Evolutionary conservation across 2,888 invertebrate genomes (phyloP).

Genomic region (Amblyjoppa proteus): DNA sequence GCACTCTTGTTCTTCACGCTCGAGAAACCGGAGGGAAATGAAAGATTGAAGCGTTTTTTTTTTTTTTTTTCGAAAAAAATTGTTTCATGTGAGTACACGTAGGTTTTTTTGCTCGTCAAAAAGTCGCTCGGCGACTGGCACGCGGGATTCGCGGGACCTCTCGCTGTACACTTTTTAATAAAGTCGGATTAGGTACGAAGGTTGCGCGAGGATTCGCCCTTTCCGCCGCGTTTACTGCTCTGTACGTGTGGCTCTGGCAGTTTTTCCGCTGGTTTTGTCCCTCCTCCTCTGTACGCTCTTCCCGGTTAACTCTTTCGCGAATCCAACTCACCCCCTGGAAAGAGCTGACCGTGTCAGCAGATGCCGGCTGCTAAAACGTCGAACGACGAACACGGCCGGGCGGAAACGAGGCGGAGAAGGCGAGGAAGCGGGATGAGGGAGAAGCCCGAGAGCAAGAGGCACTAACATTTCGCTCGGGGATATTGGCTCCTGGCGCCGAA

Average conservation of each 20-base stretch:
- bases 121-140: neutral
- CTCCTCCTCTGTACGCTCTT: conserved; percentile 43
- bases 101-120: neutral
- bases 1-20: conserved; percentile 21
- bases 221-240: conserved; percentile 61
- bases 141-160: neutral
- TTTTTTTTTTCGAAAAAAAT: neutral
- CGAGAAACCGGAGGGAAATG: neutral
- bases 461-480: conserved; percentile 67
- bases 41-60: neutral
- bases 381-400: conserved; percentile 64
- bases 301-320: conserved; percentile 47
- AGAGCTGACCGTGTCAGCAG: conserved; percentile 82
- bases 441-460: conserved; percentile 51
- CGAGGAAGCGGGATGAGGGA: conserved; percentile 36
- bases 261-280: conserved; percentile 27
- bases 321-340: conserved; percentile 67
- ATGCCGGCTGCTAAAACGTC: conserved; percentile 82
- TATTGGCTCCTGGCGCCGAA: conserved; percentile 83
- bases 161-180: conserved; percentile 71
- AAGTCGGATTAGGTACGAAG: conserved; percentile 75
- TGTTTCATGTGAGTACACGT: neutral
- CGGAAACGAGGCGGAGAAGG: conserved; percentile 14
- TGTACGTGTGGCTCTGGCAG: conserved; percentile 53
- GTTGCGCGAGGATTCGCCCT: conserved; percentile 48